Evolutionary conservation across 2,797 vertebrate genomes (phyloP).

Genomic region (Euphonia xanthogaster): DNA sequence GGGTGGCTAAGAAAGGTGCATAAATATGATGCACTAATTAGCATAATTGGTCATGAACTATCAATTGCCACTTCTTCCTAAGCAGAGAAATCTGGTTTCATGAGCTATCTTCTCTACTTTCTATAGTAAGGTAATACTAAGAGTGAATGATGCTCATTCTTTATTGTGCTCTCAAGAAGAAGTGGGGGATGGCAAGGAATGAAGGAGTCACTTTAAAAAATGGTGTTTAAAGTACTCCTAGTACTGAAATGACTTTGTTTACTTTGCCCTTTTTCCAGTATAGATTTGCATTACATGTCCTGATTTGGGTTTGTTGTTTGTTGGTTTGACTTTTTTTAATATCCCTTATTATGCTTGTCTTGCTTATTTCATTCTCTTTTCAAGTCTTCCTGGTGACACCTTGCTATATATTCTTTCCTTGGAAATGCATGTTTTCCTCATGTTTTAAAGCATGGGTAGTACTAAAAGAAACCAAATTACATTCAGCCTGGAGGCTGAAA

Average conservation of each 20-base stretch:
- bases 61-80: not conserved
- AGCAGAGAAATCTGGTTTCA: not conserved
- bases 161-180: not conserved
- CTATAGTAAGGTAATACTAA: not conserved
- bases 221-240: not conserved
- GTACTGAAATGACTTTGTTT: not conserved
- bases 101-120: not conserved
- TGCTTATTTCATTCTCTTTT: not conserved
- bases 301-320: not conserved
- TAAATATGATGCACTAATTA: not conserved
- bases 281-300: not conserved
- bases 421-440: not conserved
- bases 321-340: not conserved
- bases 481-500: not conserved
- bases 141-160: not conserved
- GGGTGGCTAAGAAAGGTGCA: not conserved
- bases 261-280: not conserved
- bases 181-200: rapidly evolving
- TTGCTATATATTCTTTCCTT: not conserved
- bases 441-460: not conserved
- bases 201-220: not conserved
- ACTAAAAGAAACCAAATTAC: not conserved
- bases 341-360: not conserved
- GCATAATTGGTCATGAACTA: not conserved
- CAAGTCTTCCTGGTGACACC: not conserved